Base-by-base conservation (phyloP, 2,888 invertebrate species). In the Chrysomela aeneicollis region DNA sequence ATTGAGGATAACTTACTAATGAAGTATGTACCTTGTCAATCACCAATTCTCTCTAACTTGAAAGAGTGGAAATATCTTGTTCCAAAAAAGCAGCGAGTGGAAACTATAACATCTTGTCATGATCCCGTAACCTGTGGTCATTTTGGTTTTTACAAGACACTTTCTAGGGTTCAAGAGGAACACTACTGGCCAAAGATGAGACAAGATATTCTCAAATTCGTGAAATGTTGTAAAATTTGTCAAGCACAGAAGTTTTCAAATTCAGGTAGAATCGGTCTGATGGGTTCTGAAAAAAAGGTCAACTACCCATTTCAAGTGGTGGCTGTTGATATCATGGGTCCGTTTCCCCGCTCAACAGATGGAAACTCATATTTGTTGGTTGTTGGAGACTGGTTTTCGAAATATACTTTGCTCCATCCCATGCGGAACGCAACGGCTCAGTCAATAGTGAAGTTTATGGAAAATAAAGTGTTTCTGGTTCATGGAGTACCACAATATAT, bases 171-270 rank as follows among this genome's bases (percentile, higher is more conserved):
- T 0, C 57, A 65, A 26, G 72, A 70, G 10, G n/a, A 19, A 4
- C 67, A 70, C 59, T 73, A 71, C 64, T 72, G 69, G 70, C 68
- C 69, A 6, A 63, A 64, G 35, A 72, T 73, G 67, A 47, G 64
- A 8, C 10, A 19, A 0, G 71, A 71, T 42, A 35, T 70, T 12
- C 19, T 62, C 0, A 60, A 58, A 26, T 72, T 63, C 61, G 53
- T 73, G 1, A 19, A 57, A 21, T 17, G 8, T 9, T 75, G 73
- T 61, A 49, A 53, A 57, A 61, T 62, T 8, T 73, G 74, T 59
- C 66, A 61, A 9, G 63, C 69, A n/a, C 68, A 74, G 50, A 73
- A 72, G 53, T 21, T 60, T 5, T 47, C 57, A 12, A 67, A 67
- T 55, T 32, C 17, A 1, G 51, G 53, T 9, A 63, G 61, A 32